These are phyloP conservation scores for Bovichtus diacanthus DNA, from an alignment of 2,797 vertebrate genomes.

Conservation along the genomic window DNA sequence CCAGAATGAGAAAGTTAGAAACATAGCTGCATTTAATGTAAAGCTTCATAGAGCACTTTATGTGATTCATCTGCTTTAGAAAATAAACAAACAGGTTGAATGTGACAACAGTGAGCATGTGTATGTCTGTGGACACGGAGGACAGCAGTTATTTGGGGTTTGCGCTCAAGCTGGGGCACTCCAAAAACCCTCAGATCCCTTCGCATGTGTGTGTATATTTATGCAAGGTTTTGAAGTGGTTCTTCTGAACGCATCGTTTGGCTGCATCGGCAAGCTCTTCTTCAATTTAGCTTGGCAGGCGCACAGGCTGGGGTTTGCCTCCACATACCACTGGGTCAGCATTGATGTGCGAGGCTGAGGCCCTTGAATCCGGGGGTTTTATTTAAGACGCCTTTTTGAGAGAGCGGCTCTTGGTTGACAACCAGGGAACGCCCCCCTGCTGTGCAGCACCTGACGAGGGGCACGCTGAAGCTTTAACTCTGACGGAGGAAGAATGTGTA, in stretches of 20 bases:
- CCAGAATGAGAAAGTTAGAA: slow-evolving; percentile 22
- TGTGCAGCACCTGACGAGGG: slow-evolving; percentile 48
- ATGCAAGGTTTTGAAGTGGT: slow-evolving; percentile 81
- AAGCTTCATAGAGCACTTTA: slow-evolving; percentile 7
- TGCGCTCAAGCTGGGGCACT: slow-evolving; percentile 67
- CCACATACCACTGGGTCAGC: slow-evolving; percentile 74
- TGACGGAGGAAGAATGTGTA: slow-evolving; percentile 8
- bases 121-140: slow-evolving; percentile 38
- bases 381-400: slow-evolving; percentile 58
- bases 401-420: slow-evolving; percentile 30
- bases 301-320: slow-evolving; percentile 66
- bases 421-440: slow-evolving; percentile 4
- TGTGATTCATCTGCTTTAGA: slow-evolving; percentile 18
- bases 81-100: slow-evolving; percentile 22
- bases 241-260: slow-evolving; percentile 84
- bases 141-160: slow-evolving; percentile 69
- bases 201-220: slow-evolving; percentile 79
- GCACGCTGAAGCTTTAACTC: slow-evolving; percentile 12
- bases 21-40: slow-evolving; percentile 13
- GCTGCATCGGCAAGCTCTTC: slow-evolving; percentile 79
- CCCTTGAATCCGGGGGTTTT: slow-evolving; percentile 72
- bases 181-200: slow-evolving; percentile 55
- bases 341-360: slow-evolving; percentile 71
- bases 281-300: slow-evolving; percentile 82
- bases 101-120: slow-evolving; percentile 15